Evolutionary conservation across 2,888 invertebrate species (phyloP).

Genomic region (Ditylenchus weischeri): DNA sequence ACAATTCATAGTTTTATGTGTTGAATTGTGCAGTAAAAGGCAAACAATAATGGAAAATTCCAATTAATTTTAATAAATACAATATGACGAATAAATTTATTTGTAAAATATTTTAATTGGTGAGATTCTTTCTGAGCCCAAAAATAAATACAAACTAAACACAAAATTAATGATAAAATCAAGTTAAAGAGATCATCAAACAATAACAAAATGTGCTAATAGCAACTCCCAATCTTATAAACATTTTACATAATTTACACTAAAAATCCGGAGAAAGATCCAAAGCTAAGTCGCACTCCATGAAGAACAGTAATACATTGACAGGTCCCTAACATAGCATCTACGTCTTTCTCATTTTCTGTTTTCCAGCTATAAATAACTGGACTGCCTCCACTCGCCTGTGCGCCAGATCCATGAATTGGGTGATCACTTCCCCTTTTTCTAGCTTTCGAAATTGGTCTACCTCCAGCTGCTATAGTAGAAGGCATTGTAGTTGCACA

Average conservation of each 20-base stretch:
- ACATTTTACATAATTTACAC: constrained; percentile 16
- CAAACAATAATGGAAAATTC: no score
- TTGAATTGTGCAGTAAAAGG: no score
- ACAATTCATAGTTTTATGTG: no score
- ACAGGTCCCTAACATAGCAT: constrained; percentile 31
- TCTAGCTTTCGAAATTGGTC: not conserved
- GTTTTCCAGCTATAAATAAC: constrained; percentile 40
- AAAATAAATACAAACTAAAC: no score
- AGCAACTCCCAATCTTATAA: no score
- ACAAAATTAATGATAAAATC: no score
- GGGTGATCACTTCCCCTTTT: not conserved
- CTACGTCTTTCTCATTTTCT: constrained; percentile 29
- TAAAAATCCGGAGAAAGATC: constrained; percentile 39
- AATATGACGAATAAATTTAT: no score
- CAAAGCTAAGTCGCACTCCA: constrained; percentile 32
- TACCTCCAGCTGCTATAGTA: not conserved
- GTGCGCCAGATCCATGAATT: not conserved
- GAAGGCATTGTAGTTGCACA: constrained; percentile 20
- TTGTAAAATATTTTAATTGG: no score
- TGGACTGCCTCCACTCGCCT: constrained; percentile 5
- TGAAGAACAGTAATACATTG: constrained; percentile 38
- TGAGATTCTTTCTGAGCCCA: no score
- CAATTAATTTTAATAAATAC: no score
- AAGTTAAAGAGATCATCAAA: no score
- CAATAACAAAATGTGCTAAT: no score